phyloP scores from a whole-genome alignment of 2,797 vertebrate species.

The Setipinna tenuifilis region DNA sequence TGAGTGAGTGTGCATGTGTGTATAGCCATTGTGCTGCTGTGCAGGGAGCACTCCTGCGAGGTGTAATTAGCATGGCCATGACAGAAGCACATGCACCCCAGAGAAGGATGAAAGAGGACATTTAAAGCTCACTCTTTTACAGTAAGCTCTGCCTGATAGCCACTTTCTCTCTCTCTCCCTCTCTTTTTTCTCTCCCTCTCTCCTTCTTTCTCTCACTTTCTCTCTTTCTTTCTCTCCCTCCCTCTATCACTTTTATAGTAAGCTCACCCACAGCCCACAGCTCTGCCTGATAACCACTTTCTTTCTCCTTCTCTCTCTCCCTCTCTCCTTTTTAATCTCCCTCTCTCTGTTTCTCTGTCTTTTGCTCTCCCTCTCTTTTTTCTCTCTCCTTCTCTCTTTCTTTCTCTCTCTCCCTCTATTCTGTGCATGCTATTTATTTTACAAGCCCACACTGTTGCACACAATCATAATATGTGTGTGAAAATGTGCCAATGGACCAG shows the following conservation, averaged over 20 bases:
- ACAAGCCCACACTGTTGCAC: background rate
- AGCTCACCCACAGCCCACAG: background rate
- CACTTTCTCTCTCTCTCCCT: no score
- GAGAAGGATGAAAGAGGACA: background rate
- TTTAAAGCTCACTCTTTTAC: constrained; percentile 12
- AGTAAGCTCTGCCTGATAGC: background rate
- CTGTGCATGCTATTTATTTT: background rate
- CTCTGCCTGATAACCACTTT: background rate
- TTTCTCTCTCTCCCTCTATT: no score
- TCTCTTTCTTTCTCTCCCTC: no score
- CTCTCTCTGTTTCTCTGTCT: no score
- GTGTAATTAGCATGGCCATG: background rate
- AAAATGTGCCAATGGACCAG: no score
- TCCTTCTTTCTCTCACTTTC: no score
- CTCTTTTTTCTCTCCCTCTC: no score
- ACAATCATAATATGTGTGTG: background rate
- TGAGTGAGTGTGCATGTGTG: background rate
- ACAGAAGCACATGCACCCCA: background rate
- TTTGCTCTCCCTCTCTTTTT: no score
- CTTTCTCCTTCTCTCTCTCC: no score
- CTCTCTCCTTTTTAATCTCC: no score
- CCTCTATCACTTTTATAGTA: no score
- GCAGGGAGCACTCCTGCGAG: background rate
- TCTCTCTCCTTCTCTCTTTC: no score
- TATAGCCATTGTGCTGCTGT: background rate